These are phyloP conservation scores for Drosophila rubida DNA, from an alignment of 2,888 invertebrate genomes.

Conservation along the genomic window DNA sequence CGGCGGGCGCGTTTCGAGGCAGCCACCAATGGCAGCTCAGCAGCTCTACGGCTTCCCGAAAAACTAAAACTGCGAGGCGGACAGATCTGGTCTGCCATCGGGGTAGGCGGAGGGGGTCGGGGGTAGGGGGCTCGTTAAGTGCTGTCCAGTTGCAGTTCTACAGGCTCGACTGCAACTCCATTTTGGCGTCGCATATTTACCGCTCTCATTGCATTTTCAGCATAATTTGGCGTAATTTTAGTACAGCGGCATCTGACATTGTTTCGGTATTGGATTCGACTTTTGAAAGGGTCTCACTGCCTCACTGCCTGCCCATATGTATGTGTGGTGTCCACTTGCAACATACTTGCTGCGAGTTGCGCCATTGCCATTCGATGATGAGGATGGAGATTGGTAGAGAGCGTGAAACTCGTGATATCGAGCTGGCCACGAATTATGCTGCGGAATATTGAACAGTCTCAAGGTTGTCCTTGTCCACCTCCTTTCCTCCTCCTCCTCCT, in stretches of 20 bases:
- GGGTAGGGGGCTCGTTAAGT: no score
- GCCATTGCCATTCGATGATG: conserved; percentile 29
- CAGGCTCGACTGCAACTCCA: conserved; percentile 3
- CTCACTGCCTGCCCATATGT: neutral
- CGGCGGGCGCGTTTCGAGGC: conserved; percentile 23
- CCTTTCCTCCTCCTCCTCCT: neutral
- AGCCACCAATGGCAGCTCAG: conserved; percentile 65
- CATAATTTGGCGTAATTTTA: conserved; percentile 79
- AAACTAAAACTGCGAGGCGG: conserved; percentile 24
- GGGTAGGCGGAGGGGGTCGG: neutral
- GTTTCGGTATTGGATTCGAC: conserved; percentile 32
- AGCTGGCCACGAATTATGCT: conserved; percentile 73
- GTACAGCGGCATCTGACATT: conserved; percentile 49
- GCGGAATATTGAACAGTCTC: conserved; percentile 74
- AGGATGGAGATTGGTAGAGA: conserved; percentile 24
- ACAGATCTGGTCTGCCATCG: neutral
- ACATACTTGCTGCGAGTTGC: conserved; percentile 32
- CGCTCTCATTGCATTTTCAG: conserved; percentile 74
- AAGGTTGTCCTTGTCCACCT: conserved; percentile 60
- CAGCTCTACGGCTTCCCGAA: conserved; percentile 58
- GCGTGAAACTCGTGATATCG: conserved; percentile 67
- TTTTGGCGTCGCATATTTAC: conserved; percentile 58
- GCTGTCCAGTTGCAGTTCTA: conserved; percentile 12
- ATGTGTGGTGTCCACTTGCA: conserved; percentile 53
- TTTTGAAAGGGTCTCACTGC: conserved; percentile 16